Conservation (phyloP, 2,113 vertebrate genomes). For the Uropsilus gracilis region DNA sequence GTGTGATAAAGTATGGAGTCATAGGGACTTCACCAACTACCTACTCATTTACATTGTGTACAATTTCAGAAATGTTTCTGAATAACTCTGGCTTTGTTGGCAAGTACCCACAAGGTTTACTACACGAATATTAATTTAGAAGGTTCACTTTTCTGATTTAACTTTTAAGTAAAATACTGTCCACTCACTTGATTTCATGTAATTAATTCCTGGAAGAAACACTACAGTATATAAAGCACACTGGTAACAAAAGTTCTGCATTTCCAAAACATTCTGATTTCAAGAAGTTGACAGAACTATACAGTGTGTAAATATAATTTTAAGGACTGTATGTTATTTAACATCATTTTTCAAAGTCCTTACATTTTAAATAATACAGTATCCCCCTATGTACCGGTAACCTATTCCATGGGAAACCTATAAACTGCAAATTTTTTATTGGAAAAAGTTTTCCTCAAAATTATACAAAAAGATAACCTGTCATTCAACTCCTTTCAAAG, state of each 20-base stretch:
- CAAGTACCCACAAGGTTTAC: not conserved
- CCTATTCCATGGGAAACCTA: not conserved
- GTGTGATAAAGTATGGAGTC: not conserved
- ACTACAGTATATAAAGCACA: not conserved
- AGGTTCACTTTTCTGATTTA: not conserved
- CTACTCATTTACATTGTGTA: not conserved
- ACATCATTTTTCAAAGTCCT: not conserved
- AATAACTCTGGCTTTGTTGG: not conserved
- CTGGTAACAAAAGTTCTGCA: not conserved
- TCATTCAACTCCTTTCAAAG: conserved; percentile 17
- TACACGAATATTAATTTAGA: not conserved
- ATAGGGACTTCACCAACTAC: not conserved
- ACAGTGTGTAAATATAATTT: conserved; percentile 33
- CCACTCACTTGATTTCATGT: not conserved
- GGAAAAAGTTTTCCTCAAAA: conserved; percentile 34
- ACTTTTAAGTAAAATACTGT: not conserved
- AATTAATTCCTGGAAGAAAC: not conserved
- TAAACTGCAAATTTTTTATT: not conserved
- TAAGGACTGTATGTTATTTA: conserved; percentile 18
- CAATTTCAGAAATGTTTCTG: not conserved
- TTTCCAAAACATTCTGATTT: not conserved
- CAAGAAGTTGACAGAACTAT: not conserved
- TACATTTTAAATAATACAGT: conserved; percentile 14
- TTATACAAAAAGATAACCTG: not conserved
- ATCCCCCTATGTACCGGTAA: not conserved